phyloP scores from a whole-genome alignment of 2,888 invertebrate species.

The Melanchra persicariae region DNA sequence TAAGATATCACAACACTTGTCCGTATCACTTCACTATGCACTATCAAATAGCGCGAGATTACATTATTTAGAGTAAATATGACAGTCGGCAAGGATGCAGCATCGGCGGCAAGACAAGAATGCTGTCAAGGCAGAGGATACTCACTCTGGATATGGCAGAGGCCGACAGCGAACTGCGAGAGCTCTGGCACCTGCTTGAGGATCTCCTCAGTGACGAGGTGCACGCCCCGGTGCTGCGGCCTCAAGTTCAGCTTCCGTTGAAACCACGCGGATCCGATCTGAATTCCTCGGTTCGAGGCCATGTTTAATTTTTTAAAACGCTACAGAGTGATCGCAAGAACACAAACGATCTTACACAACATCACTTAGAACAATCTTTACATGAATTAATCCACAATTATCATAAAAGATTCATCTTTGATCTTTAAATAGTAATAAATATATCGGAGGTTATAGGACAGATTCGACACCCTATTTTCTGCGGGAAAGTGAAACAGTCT shows the following conservation, averaged over 20 bases:
- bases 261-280: conserved; percentile 99
- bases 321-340: conserved; percentile 90
- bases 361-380: conserved; percentile 90
- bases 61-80: conserved; percentile 76
- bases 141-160: conserved; percentile 99
- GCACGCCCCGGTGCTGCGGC: conserved; percentile 99
- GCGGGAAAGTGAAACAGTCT: conserved; percentile 90
- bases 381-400: conserved; percentile 92
- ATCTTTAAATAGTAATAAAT: conserved; percentile 90
- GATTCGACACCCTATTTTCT: conserved; percentile 91
- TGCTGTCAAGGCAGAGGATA: conserved; percentile 78
- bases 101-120: conserved; percentile 82
- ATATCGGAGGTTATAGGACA: conserved; percentile 90
- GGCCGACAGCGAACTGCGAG: conserved; percentile 97
- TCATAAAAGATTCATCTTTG: conserved; percentile 93
- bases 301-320: conserved; percentile 92
- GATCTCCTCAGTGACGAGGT: conserved; percentile 99
- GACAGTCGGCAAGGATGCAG: conserved; percentile 82
- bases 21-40: conserved; percentile 64
- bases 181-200: conserved; percentile 98
- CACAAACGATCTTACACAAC: conserved; percentile 90
- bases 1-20: conserved; percentile 55
- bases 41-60: conserved; percentile 71
- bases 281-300: conserved; percentile 97
- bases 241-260: conserved; percentile 99